These are phyloP conservation scores for Ischnus inquisitorius DNA, from an alignment of 2,888 invertebrate genomes.

Conservation along the genomic window DNA sequence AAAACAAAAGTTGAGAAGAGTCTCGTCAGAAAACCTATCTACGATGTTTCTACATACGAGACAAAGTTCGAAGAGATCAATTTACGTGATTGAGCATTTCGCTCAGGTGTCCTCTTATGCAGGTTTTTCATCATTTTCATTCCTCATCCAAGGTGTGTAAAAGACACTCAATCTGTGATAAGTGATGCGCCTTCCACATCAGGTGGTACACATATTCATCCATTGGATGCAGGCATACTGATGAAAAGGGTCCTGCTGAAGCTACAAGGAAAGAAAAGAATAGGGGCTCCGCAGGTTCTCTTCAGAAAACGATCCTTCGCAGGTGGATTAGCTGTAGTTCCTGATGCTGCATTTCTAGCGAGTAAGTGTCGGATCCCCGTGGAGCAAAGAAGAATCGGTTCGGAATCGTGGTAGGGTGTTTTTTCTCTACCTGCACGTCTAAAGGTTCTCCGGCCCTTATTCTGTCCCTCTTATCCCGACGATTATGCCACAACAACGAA, in stretches of 20 bases:
- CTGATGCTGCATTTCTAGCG: slow-evolving; percentile 24
- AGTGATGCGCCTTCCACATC: slow-evolving; percentile 57
- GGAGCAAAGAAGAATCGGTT: slow-evolving; percentile 47
- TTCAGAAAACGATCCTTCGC: slow-evolving; percentile 59
- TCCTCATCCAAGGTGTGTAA: slow-evolving; percentile 11
- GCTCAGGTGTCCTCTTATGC: slow-evolving; percentile 53
- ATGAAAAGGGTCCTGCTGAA: slow-evolving; percentile 47
- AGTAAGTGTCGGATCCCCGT: slow-evolving; percentile 54
- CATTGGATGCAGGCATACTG: slow-evolving; percentile 20
- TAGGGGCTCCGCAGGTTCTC: slow-evolving; percentile 45
- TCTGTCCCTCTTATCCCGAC: slow-evolving; percentile 55
- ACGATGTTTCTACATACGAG: slow-evolving; percentile 4
- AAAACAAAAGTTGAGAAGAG: too few species aligned
- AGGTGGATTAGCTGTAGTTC: slow-evolving; percentile 56
- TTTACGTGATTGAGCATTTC: slow-evolving; percentile 17
- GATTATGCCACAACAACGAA: slow-evolving; percentile 46
- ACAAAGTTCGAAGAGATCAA: slow-evolving; percentile 16
- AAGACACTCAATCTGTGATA: slow-evolving; percentile 58
- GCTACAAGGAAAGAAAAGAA: slow-evolving; percentile 21
- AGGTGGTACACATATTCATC: slow-evolving; percentile 64
- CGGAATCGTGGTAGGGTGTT: slow-evolving; percentile 29
- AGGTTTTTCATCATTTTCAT: neutral
- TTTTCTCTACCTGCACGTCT: slow-evolving; percentile 57
- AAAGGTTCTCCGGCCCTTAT: slow-evolving; percentile 35
- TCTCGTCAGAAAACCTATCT: neutral